A percentile compares a stretch with the other conserved stretches of the same genome.
phyloP scores from a whole-genome alignment of 2,888 invertebrate genomes.

The Ctena decussata region DNA sequence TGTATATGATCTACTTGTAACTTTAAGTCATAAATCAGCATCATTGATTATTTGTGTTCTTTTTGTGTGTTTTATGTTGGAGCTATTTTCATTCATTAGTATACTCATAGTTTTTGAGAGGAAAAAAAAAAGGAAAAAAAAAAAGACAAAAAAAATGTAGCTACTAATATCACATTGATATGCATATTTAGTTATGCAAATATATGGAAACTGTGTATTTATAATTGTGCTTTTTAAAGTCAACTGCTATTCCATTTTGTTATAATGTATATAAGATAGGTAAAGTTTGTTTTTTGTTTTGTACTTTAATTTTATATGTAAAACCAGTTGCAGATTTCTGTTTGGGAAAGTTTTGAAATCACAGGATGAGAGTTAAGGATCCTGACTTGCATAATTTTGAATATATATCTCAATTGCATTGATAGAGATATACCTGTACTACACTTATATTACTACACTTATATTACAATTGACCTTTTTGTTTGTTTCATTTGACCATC shows the following conservation, averaged over 20 bases:
- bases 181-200: constrained; percentile 13
- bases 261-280: neutral
- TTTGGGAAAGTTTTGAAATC: neutral
- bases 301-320: constrained; percentile 1
- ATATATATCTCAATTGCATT: too few relatives aligned
- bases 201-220: neutral
- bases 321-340: constrained; percentile 8
- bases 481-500: neutral
- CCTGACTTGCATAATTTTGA: constrained; percentile 3
- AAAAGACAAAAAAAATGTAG: constrained; percentile 8
- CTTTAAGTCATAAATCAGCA: neutral
- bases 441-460: neutral
- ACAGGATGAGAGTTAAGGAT: neutral
- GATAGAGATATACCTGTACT: too few relatives aligned
- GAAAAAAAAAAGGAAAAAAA: neutral
- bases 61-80: neutral
- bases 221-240: constrained; percentile 14
- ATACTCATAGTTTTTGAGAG: neutral
- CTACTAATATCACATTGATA: constrained; percentile 8
- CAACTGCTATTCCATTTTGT: neutral
- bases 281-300: neutral
- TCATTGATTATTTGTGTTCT: neutral
- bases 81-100: neutral
- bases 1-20: neutral
- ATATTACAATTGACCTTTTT: neutral